Evolutionary conservation across 1,140 invertebrate genomes (phyloP).

Genomic region (Bombus superbus): DNA sequence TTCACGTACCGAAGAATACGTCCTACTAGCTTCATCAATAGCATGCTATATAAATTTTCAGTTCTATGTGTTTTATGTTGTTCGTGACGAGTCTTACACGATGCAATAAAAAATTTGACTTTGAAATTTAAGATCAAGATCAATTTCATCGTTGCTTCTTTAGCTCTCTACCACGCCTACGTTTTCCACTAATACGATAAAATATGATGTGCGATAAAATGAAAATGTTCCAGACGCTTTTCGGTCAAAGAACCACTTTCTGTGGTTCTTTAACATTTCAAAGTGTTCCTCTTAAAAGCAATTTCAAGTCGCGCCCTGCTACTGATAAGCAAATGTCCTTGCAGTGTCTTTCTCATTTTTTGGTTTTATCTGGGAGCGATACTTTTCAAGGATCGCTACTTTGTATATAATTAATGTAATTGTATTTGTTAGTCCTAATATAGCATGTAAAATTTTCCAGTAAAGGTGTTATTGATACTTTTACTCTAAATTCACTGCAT

Average conservation of each 20-base stretch:
- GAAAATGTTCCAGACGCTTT: not conserved
- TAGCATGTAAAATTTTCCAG: not conserved
- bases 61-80: no score
- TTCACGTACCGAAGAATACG: no score
- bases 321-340: constrained; percentile 22
- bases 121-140: no score
- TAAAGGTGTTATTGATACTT: no score
- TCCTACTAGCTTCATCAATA: no score
- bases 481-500: not conserved
- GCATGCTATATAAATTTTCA: no score
- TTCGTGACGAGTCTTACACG: no score
- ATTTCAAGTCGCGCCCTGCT: constrained; percentile 15
- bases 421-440: not conserved
- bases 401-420: not conserved
- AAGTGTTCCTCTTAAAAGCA: constrained; percentile 3
- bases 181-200: not conserved
- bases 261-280: not conserved
- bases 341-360: not conserved
- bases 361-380: constrained; percentile 8
- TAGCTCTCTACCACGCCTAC: not conserved
- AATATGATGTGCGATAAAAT: not conserved
- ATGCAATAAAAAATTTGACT: no score
- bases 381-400: not conserved
- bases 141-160: no score
- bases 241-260: not conserved